Evolutionary conservation across 1,140 invertebrate species (phyloP).

Genomic region (Habropoda laboriosa): DNA sequence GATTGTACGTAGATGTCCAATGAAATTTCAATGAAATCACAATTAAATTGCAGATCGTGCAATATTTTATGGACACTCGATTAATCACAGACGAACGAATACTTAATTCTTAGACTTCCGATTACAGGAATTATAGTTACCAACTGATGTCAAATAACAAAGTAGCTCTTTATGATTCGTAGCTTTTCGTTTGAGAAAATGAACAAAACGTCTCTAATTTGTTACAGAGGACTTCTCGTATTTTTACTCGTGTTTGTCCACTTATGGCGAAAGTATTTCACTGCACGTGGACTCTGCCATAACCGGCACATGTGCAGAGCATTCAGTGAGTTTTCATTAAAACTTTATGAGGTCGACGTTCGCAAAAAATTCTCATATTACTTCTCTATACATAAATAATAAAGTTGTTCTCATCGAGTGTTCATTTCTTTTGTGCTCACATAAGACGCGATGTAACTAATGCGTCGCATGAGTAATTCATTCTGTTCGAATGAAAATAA

Average conservation of each 20-base stretch:
- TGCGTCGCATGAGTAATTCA: background rate
- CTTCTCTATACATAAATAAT: conserved; percentile 55
- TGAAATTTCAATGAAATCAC: too few species aligned
- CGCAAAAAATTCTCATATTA: conserved; percentile 49
- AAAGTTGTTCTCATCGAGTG: conserved; percentile 23
- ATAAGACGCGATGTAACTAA: background rate
- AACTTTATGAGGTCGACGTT: conserved; percentile 57
- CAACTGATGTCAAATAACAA: background rate
- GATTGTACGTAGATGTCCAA: too few species aligned
- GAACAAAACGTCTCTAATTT: conserved; percentile 18
- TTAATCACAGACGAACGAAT: too few species aligned
- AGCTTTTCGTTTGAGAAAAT: background rate
- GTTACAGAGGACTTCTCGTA: conserved; percentile 27
- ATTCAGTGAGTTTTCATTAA: conserved; percentile 65
- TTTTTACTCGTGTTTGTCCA: conserved; percentile 44
- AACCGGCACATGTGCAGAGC: conserved; percentile 56
- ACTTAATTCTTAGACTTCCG: too few species aligned
- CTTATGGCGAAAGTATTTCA: conserved; percentile 37
- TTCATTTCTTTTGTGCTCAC: background rate
- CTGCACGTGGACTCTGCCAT: conserved; percentile 51
- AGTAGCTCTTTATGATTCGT: background rate
- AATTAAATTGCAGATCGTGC: too few species aligned
- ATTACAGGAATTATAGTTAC: background rate
- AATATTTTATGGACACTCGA: too few species aligned
- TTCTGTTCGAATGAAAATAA: too few species aligned